phyloP scores from a whole-genome alignment of 1,140 invertebrate genomes.

The Stegodyphus dumicola region DNA sequence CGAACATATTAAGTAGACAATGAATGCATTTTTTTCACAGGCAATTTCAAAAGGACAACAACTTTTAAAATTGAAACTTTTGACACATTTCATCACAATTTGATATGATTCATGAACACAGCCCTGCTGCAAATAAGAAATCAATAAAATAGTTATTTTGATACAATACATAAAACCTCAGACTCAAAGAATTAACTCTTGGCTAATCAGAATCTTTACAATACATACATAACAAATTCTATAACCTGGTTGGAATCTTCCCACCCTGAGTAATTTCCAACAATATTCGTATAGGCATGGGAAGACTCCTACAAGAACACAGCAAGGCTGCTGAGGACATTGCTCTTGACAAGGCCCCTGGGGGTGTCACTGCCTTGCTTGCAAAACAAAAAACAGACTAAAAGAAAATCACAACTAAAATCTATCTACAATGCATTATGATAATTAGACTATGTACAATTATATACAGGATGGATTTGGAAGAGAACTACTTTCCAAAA shows the following conservation, averaged over 20 bases:
- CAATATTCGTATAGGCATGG: constrained; percentile 52
- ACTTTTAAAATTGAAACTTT: neutral
- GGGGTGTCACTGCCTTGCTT: neutral
- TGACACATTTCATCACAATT: neutral
- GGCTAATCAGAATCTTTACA: constrained; percentile 27
- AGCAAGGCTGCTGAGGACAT: constrained; percentile 11
- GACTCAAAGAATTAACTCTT: neutral
- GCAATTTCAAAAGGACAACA: no score
- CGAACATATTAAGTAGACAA: no score
- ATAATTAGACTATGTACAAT: constrained; percentile 51
- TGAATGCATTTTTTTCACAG: no score
- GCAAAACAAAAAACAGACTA: neutral
- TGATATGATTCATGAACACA: constrained; percentile 57
- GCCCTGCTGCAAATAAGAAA: constrained; percentile 16
- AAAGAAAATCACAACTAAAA: constrained; percentile 40
- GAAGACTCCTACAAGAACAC: constrained; percentile 49
- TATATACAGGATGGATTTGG: constrained; percentile 58
- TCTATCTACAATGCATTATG: constrained; percentile 56
- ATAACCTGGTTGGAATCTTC: constrained; percentile 53
- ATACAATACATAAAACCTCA: neutral
- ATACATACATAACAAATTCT: constrained; percentile 40
- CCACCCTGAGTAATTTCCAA: constrained; percentile 42
- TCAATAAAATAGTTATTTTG: neutral
- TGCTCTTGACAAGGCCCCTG: neutral
- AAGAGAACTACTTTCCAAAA: constrained; percentile 54